Percentiles rank a stretch among this genome's conserved stretches.
Evolutionary conservation across 2,888 invertebrate species (phyloP).

Genomic region (Keiferia lycopersicella): DNA sequence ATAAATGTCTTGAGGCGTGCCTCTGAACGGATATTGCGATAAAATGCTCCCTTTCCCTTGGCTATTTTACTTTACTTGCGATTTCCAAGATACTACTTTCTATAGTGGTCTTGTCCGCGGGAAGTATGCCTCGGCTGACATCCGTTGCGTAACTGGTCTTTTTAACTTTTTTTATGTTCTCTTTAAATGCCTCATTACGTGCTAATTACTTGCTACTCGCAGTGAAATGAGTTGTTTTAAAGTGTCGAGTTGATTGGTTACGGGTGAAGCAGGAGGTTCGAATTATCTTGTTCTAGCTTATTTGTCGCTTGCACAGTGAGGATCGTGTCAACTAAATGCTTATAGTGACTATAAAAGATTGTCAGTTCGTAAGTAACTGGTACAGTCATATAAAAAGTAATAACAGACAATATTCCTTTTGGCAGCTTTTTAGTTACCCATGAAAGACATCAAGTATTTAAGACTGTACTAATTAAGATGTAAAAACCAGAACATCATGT

Average conservation of each 20-base stretch:
- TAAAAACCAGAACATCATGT: neutral
- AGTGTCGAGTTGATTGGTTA: constrained; percentile 4
- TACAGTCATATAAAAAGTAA: no score
- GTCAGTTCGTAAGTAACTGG: no score
- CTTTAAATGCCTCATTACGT: constrained; percentile 10
- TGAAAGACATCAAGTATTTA: no score
- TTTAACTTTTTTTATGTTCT: constrained; percentile 10
- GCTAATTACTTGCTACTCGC: constrained; percentile 20
- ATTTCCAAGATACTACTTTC: constrained; percentile 30
- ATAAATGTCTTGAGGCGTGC: constrained; percentile 18
- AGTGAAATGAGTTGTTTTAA: constrained; percentile 9
- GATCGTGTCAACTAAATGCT: no score
- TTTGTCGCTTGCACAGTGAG: neutral
- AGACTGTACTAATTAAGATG: no score
- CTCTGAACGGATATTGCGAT: constrained; percentile 25
- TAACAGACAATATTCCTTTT: no score
- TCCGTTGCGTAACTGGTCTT: constrained; percentile 29
- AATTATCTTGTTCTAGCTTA: neutral
- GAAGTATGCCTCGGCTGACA: constrained; percentile 18
- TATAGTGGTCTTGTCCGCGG: constrained; percentile 25
- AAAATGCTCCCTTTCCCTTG: constrained; percentile 33
- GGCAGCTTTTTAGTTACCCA: no score
- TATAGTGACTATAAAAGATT: no score
- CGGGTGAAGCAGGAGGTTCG: neutral
- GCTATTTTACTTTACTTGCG: constrained; percentile 31